Evolutionary conservation across 92 coral and sea anemone genomes (phyloP), one percentile per base, ranked within the genome.

Genomic region (Montipora capitata): DNA sequence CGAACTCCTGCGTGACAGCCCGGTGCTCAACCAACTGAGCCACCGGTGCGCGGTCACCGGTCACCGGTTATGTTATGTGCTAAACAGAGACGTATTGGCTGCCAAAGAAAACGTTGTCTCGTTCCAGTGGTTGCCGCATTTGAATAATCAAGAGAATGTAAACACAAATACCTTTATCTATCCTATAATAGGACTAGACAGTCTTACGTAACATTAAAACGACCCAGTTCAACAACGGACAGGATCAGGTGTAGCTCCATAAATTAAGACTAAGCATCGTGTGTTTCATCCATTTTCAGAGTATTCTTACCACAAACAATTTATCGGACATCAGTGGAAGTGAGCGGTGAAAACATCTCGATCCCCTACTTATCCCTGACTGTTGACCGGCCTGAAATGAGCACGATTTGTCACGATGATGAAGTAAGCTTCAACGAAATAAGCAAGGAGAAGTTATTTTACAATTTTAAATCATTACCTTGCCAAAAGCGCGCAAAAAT

Each of bases 261-360:
- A 10, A 67, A 13, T 9, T 5, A 12, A 10, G 61, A 45, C 43
- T 44, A 38, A 0, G 15, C 11, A 12, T 7, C 11, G 9, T 3
- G 40, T 10, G 38, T n/a, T 0, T 5, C 7, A 38, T 3, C 3
- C 27, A 7, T 40, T 6, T 38, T 76, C 9, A 4, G 27, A 1
- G 49, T 39, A 76, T 12, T 77, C 95, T 77, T 74, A 96, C 99
- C 91, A 96, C 99, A 79, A 96, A 96, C 48, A 96, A 88, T 74
- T 94, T 92, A 68, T 93, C 96, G 59, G 99, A 92, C 75, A 89
- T 76, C 57, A 86, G 70, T 45, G 92, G 85, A 40, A 91, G 82
- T 14, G 90, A 94, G 14, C 92, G 86, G 70, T 96, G 99, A 59
- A 96, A 88, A 76, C 85, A 87, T 85, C 97, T 87, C 81, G 79